A percentile compares a stretch with the other conserved stretches of the same genome.
phyloP scores from a whole-genome alignment of 2,113 vertebrate genomes.

The Ibidorhyncha struthersii region DNA sequence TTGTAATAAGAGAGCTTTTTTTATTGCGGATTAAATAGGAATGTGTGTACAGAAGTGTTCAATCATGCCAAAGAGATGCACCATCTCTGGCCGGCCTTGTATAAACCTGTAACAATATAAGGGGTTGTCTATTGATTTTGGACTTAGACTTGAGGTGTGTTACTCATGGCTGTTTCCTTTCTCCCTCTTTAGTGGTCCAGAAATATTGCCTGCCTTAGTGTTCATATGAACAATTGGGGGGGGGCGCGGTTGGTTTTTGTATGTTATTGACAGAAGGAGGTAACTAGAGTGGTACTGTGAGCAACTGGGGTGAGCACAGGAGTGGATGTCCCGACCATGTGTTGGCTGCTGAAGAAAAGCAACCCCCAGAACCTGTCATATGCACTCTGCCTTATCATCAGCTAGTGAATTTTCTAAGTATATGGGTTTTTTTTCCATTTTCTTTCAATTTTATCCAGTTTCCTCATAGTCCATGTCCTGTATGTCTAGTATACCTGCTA shows the following conservation, averaged over 20 bases:
- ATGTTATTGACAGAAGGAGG: background rate
- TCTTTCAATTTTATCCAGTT: background rate
- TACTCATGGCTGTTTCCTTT: background rate
- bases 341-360: background rate
- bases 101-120: background rate
- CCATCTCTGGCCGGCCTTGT: background rate
- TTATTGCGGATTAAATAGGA: background rate
- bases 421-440: accelerated
- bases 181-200: background rate
- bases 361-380: background rate
- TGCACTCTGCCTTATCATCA: background rate
- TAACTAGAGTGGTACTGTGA: background rate
- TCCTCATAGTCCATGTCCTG: background rate
- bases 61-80: accelerated
- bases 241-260: background rate
- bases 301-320: background rate
- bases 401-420: background rate
- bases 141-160: background rate
- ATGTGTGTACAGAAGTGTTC: background rate
- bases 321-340: background rate
- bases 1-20: background rate
- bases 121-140: background rate
- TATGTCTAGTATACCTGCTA: background rate
- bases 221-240: background rate
- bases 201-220: background rate